Percentiles rank a stretch among this genome's conserved stretches.
Conservation (phyloP, 2,113 vertebrate genomes). For the Dicaeum eximium region DNA sequence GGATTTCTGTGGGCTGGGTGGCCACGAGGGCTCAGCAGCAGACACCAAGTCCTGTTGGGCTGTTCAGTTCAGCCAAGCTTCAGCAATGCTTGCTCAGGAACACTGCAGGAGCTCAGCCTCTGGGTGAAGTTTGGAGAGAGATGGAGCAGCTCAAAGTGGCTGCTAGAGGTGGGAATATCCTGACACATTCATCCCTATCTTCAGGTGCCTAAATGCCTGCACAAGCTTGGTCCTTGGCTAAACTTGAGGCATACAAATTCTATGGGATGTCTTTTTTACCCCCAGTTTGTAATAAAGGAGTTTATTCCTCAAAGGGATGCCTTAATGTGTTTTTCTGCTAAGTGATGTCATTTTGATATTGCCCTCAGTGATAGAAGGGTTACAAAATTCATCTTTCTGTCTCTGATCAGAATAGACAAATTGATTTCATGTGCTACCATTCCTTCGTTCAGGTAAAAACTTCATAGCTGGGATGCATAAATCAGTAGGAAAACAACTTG, state of each 20-base stretch:
- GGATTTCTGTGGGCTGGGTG: background rate
- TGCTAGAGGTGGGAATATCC: background rate
- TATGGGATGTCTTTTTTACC: background rate
- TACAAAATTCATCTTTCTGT: background rate
- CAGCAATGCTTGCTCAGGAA: background rate
- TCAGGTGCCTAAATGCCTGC: background rate
- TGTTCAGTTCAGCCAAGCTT: background rate
- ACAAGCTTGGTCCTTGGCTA: background rate
- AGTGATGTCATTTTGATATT: background rate
- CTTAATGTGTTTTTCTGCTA: background rate
- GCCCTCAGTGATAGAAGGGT: background rate
- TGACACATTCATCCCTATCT: background rate
- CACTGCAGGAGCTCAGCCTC: background rate
- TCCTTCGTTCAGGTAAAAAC: background rate
- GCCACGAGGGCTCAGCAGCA: background rate
- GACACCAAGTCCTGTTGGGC: background rate
- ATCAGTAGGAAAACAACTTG: background rate
- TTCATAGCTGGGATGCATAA: background rate
- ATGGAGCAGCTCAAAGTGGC: background rate
- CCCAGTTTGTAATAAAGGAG: background rate
- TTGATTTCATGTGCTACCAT: background rate
- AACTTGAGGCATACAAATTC: background rate
- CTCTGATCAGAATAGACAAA: background rate
- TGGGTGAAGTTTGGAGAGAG: background rate
- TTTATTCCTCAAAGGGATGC: background rate